phyloP scores from a whole-genome alignment of 2,797 vertebrate species.

The Enteromius afrohamiltoni region DNA sequence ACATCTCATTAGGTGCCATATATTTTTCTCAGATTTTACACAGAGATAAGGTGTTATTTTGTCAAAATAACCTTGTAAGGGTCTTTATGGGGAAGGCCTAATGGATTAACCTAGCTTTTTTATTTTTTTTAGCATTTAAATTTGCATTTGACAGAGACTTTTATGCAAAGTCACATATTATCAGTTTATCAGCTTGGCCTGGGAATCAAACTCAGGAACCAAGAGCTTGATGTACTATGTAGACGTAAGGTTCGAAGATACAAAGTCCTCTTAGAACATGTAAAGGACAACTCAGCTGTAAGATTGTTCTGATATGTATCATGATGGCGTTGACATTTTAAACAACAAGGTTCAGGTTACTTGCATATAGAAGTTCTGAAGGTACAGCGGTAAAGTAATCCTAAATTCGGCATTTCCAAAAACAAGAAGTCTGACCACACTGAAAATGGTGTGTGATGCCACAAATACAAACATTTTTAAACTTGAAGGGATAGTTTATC shows the following conservation, averaged over 20 bases:
- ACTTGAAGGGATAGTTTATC: not conserved
- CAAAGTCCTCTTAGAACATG: not conserved
- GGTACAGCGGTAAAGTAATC: not conserved
- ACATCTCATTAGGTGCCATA: constrained; percentile 1
- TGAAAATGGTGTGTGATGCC: not conserved
- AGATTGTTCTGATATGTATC: not conserved
- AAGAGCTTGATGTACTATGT: not conserved
- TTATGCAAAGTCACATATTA: not conserved
- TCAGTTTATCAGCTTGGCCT: not conserved
- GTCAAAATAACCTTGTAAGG: not conserved
- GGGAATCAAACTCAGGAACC: not conserved
- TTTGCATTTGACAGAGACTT: not conserved
- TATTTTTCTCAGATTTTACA: not conserved
- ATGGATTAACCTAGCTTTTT: not conserved
- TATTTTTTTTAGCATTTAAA: not conserved
- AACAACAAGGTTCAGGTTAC: not conserved
- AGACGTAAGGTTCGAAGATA: not conserved
- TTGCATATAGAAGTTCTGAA: not conserved
- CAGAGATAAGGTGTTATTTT: not conserved
- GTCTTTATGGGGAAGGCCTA: not conserved
- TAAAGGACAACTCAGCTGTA: not conserved
- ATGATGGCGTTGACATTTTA: not conserved
- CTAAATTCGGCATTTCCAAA: not conserved
- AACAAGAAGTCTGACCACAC: not conserved
- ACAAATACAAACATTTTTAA: not conserved